Conservation (phyloP, 2,113 vertebrate species). For the Takifugu flavidus region DNA sequence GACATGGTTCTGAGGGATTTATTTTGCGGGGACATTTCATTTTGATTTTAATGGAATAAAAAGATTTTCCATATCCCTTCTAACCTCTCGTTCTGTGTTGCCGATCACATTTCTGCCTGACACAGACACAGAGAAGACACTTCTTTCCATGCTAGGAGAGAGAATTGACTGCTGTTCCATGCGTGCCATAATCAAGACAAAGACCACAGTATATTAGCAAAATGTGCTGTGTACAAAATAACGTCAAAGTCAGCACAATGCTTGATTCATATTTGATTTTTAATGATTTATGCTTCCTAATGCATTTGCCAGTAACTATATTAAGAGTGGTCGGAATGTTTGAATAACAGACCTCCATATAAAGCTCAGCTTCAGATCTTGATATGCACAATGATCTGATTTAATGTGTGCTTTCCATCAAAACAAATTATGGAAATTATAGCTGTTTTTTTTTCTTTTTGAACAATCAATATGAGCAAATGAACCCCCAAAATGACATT, state of each 20-base stretch:
- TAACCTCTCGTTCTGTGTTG: constrained; percentile 13
- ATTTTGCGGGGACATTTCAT: constrained; percentile 4
- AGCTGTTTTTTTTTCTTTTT: constrained; percentile 54
- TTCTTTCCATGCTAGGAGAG: constrained; percentile 51
- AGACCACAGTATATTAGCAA: constrained; percentile 67
- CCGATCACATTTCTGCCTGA: constrained; percentile 28
- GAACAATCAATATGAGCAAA: constrained; percentile 50
- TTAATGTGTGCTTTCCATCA: constrained; percentile 56
- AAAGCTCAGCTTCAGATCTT: constrained; percentile 37
- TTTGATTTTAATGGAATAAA: constrained; percentile 20
- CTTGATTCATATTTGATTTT: constrained; percentile 70
- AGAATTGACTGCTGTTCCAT: constrained; percentile 63
- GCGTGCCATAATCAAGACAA: constrained; percentile 71
- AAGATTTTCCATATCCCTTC: constrained; percentile 10
- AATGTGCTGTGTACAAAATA: constrained; percentile 71
- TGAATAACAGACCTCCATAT: constrained; percentile 60
- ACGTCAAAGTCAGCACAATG: constrained; percentile 59
- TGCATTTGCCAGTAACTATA: constrained; percentile 61
- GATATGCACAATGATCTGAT: constrained; percentile 57
- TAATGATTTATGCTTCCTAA: constrained; percentile 68
- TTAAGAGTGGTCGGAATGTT: constrained; percentile 65
- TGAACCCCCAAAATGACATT: constrained; percentile 42
- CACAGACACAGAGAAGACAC: constrained; percentile 43
- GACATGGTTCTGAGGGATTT: constrained; percentile 2
- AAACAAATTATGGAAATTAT: constrained; percentile 60